Base-by-base conservation (phyloP, 2,113 vertebrate species). In the Corythornis vintsioides region DNA sequence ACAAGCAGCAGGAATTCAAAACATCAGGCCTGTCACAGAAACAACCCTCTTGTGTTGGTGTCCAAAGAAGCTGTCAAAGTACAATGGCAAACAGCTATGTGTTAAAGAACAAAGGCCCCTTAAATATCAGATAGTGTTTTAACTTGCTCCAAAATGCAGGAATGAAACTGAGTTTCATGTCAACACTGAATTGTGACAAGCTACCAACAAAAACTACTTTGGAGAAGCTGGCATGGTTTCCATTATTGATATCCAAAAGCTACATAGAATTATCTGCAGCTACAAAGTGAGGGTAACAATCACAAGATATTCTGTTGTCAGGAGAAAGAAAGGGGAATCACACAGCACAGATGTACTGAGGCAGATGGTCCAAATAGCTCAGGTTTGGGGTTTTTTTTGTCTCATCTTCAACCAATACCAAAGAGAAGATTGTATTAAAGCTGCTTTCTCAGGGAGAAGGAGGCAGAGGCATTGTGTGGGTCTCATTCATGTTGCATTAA, bases 141-240 rank as follows among this genome's bases (percentile, higher is more conserved):
- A 88, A 65, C 80, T 88, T 90, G 61, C 57, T 83, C 72, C 86
- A 80, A 91, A 89, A 56, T n/a, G 12, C 40, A 71, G 43, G 61
- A 28, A 80, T 57, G 61, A 93, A 88, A 85, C 31, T 76, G 71
- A 76, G 59, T 83, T 93, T 83, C 13, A 0, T 52, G 69, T 94
- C 92, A 91, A 33, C 67, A 40, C 43, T 83, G 82, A 86, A 59
- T 29, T 91, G 67, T 88, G 88, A 77, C 72, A 89, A 83, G 56
- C 45, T 73, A 71, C 55, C 67, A 70, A 52, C 64, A 80, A 86
- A 89, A 70, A 35, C 52, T 65, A 5, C 75, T 90, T 88, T 59
- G 76, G 60, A 91, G 42, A 73, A 88, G 38, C 69, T 92, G 85
- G 47, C 47, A 19, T 40, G 17, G 15, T 80, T 88, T 88, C 72